phyloP scores from a whole-genome alignment of 2,113 vertebrate genomes.

The Boulengeromyrus knoepffleri region DNA sequence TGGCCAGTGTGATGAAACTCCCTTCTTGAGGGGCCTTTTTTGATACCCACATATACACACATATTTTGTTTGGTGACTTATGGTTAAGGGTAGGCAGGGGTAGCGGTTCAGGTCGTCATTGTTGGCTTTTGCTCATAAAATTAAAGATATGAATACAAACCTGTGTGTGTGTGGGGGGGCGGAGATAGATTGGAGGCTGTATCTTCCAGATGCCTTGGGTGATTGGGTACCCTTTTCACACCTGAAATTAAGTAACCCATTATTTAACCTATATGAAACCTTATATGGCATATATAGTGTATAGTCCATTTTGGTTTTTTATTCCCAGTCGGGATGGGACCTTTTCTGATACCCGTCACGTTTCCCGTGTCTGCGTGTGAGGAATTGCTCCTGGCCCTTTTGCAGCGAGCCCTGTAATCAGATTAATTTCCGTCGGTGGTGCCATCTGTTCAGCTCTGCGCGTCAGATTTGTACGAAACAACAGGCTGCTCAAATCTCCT shows the following conservation, averaged over 20 bases:
- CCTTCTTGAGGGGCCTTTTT: neutral
- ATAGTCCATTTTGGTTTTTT: neutral
- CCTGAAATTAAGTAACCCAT: neutral
- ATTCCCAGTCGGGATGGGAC: neutral
- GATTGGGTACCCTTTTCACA: neutral
- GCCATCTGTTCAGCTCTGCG: neutral
- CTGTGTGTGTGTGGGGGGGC: neutral
- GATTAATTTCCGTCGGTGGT: neutral
- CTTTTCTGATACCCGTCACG: neutral
- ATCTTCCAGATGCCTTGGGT: neutral
- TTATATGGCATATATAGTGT: neutral
- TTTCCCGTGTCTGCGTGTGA: neutral
- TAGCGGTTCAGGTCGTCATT: neutral
- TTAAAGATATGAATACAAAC: neutral
- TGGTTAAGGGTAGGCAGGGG: neutral
- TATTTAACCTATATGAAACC: neutral
- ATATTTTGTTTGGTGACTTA: neutral
- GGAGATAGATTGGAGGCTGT: neutral
- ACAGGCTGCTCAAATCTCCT: neutral
- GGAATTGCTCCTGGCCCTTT: neutral
- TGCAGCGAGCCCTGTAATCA: neutral
- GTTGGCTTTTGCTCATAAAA: neutral
- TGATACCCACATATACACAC: neutral
- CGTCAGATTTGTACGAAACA: neutral
- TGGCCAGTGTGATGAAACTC: neutral